Base-by-base conservation (phyloP, 1,140 invertebrate genomes). In the Babylonia areolata region DNA sequence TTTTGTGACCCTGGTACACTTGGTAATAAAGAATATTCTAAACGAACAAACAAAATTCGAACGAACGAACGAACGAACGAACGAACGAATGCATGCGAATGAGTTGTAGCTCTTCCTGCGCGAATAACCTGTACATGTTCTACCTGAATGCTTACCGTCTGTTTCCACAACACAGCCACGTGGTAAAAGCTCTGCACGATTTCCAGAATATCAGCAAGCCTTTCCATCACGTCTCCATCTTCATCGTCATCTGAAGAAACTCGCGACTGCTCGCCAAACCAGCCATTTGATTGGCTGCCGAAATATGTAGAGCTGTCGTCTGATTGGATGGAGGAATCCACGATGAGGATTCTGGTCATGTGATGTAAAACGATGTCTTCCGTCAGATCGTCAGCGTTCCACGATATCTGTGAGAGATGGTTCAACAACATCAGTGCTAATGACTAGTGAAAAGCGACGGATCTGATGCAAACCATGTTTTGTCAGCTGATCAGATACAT, bases 121-220 rank as follows among this genome's bases (percentile, higher is more conserved):
- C n/a, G n/a, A n/a, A n/a, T n/a, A n/a, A n/a, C n/a, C n/a, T n/a
- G n/a, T n/a, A n/a, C n/a, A n/a, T n/a, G n/a, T n/a, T n/a, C n/a
- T n/a, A 17, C 46, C 9, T 64, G 28, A 20, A 12, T 11, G 58
- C 46, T 35, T n/a, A 80, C 78, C 78, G 31, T n/a, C 5, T 31
- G 28, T 80, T 80, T 58, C 78, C 78, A 80, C 37, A 80, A 20
- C 40, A 80, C 46, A 54, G 78, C 78, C 42, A 80, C 78, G 78
- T 80, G 78, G n/a, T 39, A 80, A 28, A 80, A 54, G 5, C 54
- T 15, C 33, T 31, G 42, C 40, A 80, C 42, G 20, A 54, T 20
- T 15, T 17, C 28, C 3, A 40, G 75, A 40, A 77, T 77, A 37
- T 77, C 17, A 23, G 58, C 58, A 12, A 64, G 20, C 28, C 12